These are phyloP conservation scores for Palloptera scutellata DNA, from an alignment of 2,888 invertebrate genomes.

Conservation along the genomic window DNA sequence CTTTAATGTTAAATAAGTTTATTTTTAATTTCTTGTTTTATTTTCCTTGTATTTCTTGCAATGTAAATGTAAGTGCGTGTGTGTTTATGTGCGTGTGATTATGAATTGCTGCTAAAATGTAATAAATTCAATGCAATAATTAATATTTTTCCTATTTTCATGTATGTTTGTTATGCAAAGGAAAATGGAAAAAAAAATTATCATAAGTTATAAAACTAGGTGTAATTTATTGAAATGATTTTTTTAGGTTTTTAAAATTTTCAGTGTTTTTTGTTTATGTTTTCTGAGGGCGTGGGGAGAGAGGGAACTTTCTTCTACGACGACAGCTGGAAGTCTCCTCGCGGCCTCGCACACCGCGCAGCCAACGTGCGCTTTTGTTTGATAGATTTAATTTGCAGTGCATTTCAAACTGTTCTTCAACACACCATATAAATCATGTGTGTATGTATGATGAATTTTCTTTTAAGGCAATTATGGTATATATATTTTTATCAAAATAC, in stretches of 20 bases:
- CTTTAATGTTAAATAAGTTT: no score
- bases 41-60: no score
- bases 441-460: conserved; percentile 1
- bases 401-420: conserved; percentile 27
- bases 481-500: conserved; percentile 13
- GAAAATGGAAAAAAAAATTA: background rate
- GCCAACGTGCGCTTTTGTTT: conserved; percentile 47
- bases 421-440: conserved; percentile 6
- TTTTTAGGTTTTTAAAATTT: conserved; percentile 25
- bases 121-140: no score
- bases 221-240: conserved; percentile 30
- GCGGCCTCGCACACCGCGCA: conserved; percentile 62
- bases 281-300: conserved; percentile 7
- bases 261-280: conserved; percentile 14
- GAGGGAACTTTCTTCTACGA: conserved; percentile 58
- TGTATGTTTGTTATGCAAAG: background rate
- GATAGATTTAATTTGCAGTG: conserved; percentile 18
- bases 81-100: no score
- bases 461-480: conserved; percentile 53
- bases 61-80: no score
- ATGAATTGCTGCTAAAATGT: no score
- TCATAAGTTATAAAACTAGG: background rate
- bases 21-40: no score
- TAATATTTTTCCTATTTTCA: background rate
- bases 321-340: conserved; percentile 65